Conservation (phyloP, 2,888 invertebrate genomes). For the Oasisia sp. region DNA sequence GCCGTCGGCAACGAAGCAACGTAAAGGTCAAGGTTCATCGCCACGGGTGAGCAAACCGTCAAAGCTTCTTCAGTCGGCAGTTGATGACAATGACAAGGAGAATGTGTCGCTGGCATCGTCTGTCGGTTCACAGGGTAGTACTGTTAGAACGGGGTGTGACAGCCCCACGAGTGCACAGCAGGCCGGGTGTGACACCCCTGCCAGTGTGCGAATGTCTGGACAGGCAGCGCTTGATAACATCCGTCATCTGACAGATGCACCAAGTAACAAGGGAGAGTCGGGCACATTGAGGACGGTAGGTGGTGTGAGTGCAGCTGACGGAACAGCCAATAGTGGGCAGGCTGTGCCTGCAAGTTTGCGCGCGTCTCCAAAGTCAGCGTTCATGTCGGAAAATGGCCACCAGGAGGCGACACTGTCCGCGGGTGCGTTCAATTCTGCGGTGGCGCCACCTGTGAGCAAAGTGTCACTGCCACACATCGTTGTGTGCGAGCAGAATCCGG, state of each 20-base stretch:
- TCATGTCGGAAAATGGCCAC: background rate
- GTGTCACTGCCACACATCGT: background rate
- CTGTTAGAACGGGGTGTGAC: slow-evolving; percentile 5
- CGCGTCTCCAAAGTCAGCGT: background rate
- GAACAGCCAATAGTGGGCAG: background rate
- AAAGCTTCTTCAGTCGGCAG: slow-evolving; percentile 14
- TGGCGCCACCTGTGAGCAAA: too few species aligned
- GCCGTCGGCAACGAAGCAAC: background rate
- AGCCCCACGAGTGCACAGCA: background rate
- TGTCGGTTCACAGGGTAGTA: background rate
- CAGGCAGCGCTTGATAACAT: background rate
- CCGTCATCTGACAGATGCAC: background rate
- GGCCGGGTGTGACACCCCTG: background rate
- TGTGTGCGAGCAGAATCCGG: background rate
- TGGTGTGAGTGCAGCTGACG: background rate
- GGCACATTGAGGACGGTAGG: background rate
- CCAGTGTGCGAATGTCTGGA: background rate
- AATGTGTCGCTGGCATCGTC: background rate
- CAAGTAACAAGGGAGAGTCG: background rate
- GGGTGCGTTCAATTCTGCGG: background rate
- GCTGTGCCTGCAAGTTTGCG: background rate
- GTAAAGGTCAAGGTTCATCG: background rate
- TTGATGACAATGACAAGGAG: slow-evolving; percentile 17
- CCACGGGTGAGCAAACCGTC: background rate
- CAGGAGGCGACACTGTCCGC: background rate